A percentile compares a stretch with the other conserved stretches of the same genome.
These are phyloP conservation scores for Zaprionus lineosus DNA, from an alignment of 2,888 invertebrate genomes.

Conservation along the genomic window DNA sequence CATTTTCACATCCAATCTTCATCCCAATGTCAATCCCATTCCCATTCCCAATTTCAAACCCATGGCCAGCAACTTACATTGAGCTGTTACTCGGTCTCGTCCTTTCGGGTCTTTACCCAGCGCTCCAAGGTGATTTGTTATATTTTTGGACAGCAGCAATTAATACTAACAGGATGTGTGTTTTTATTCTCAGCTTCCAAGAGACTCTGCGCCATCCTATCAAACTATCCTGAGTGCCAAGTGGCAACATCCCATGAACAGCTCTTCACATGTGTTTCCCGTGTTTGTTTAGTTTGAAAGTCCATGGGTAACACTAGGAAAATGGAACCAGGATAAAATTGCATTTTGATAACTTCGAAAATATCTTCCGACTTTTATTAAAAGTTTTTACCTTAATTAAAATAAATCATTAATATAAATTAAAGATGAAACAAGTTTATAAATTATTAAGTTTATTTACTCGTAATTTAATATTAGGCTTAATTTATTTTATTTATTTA, in stretches of 20 bases:
- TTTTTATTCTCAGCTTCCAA: constrained; percentile 47
- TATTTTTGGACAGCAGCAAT: constrained; percentile 81
- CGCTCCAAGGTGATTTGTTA: constrained; percentile 79
- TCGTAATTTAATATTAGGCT: no score
- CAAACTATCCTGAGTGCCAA: constrained; percentile 26
- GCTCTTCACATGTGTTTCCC: neutral
- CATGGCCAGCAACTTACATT: constrained; percentile 28
- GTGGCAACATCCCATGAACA: constrained; percentile 10
- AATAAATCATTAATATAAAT: no score
- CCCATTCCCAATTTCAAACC: neutral
- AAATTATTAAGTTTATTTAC: no score
- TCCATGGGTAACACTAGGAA: no score
- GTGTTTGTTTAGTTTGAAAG: no score
- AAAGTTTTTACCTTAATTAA: no score
- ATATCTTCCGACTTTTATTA: no score
- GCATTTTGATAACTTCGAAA: no score
- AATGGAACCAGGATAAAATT: no score
- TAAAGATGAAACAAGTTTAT: no score
- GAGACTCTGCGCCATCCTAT: no score
- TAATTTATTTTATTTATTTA: no score
- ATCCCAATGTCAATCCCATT: constrained; percentile 10
- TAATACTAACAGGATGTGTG: constrained; percentile 79
- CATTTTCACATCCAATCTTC: constrained; percentile 19
- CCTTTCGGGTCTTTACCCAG: constrained; percentile 64
- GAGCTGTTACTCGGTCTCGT: constrained; percentile 50